A percentile compares a stretch with the other conserved stretches of the same genome.
phyloP scores from a whole-genome alignment of 2,113 vertebrate genomes.

The Isichthys henryi region DNA sequence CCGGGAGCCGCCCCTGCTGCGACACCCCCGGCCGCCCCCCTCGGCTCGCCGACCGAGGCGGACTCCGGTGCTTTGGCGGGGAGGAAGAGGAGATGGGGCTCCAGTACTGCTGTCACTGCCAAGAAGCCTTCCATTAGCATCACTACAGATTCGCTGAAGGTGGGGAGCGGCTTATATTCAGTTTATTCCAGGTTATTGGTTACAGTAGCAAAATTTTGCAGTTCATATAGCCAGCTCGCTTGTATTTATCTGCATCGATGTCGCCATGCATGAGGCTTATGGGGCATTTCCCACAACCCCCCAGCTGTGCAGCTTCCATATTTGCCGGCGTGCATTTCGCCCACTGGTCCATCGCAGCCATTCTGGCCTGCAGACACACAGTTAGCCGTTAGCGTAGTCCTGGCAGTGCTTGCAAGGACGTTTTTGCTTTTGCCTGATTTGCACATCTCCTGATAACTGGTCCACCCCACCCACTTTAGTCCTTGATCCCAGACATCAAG shows the following conservation, averaged over 20 bases:
- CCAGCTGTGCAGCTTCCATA: background rate
- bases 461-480: conserved; percentile 44
- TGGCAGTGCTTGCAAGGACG: background rate
- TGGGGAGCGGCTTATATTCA: conserved; percentile 33
- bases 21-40: background rate
- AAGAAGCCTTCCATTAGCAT: conserved; percentile 89
- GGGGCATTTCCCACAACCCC: background rate
- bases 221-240: background rate
- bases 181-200: background rate
- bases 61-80: conserved; percentile 58
- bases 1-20: conserved; percentile 31
- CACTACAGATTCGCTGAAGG: conserved; percentile 87
- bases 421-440: background rate
- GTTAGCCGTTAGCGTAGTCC: background rate
- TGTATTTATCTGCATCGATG: background rate
- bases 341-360: background rate
- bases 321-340: background rate
- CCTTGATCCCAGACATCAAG: conserved; percentile 82
- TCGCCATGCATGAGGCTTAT: background rate
- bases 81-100: conserved; percentile 82
- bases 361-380: background rate
- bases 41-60: conserved; percentile 54
- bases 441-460: background rate
- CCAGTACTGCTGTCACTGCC: conserved; percentile 75
- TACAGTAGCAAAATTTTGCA: background rate